Base-by-base conservation (phyloP, 2,113 vertebrate genomes). In the Pomatorhinus ruficollis region DNA sequence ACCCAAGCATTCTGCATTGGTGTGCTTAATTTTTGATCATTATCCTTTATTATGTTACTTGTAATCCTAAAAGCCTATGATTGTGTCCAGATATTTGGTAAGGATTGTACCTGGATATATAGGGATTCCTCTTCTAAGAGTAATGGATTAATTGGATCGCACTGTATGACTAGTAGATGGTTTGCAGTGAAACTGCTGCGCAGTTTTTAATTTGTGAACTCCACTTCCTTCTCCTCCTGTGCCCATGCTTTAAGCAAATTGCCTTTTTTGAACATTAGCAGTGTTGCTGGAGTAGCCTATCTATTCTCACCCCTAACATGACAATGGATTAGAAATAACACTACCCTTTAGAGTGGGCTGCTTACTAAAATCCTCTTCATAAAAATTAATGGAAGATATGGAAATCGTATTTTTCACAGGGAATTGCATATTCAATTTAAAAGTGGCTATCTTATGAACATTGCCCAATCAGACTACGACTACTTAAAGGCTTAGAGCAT, bases 21-120 rank as follows among this genome's bases (percentile, higher is more conserved):
- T 97, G 95, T 70, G 69, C 96, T 97, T 97, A 96, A 97, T 97
- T 97, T 97, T 94, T 94, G 87, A 97, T 96, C 96, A 95, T 98
- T 97, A 98, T 96, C 96, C 87, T 97, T 97, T 95, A 97, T 97
- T 97, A 97, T 95, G 95, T 92, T 94, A 94, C 96, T 96, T 92
- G 94, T 97, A 98, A 98, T 97, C 97, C 98, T 97, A 96, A 98
- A 98, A 98, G 96, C 97, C 94, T 83, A 22, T 57, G 87, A 97
- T 85, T 97, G 92, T 93, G 96, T 95, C 95, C 96, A 96, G 93
- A 95, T 97, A 97, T 97, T 97, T 98, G 96, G 97, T 86, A 96
- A 97, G 96, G 97, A 97, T 96, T 97, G 95, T 90, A 96, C 95
- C 97, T 98, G 96, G 94, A 94, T 97, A 97, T 95, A 83, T 35